A percentile compares a stretch with the other conserved stretches of the same genome.
phyloP scores from a whole-genome alignment of 1,140 invertebrate genomes.

The Zaprionus lachaisei region DNA sequence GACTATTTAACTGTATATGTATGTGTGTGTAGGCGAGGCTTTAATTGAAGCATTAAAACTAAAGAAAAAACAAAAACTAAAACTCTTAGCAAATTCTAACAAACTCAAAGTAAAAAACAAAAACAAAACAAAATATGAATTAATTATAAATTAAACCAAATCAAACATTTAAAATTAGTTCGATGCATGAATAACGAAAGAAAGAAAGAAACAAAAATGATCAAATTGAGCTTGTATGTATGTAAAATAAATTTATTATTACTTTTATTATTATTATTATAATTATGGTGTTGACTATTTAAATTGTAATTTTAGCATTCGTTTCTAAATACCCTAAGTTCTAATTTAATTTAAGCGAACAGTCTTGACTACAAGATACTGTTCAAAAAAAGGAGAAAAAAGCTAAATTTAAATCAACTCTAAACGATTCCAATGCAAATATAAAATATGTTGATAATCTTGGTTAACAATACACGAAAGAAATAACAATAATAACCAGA shows the following conservation, averaged over 20 bases:
- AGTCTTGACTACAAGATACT: conserved; percentile 27
- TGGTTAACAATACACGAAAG: conserved; percentile 56
- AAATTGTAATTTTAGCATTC: conserved; percentile 48
- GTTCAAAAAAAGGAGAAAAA: conserved; percentile 19
- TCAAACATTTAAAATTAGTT: conserved; percentile 78
- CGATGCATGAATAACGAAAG: conserved; percentile 39
- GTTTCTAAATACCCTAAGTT: conserved; percentile 62
- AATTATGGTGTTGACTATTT: conserved; percentile 54
- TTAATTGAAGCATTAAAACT: conserved; percentile 54
- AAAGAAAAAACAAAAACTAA: conserved; percentile 50
- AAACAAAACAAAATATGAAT: conserved; percentile 65
- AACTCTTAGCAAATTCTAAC: conserved; percentile 79
- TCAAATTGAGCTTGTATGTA: conserved; percentile 77
- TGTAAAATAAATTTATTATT: conserved; percentile 76
- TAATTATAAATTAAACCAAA: conserved; percentile 76
- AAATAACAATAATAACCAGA: conserved; percentile 40
- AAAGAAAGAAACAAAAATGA: conserved; percentile 30
- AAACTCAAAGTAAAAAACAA: conserved; percentile 71
- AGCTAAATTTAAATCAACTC: conserved; percentile 46
- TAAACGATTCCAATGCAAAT: conserved; percentile 44
- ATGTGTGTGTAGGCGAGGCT: conserved; percentile 71
- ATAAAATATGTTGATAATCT: conserved; percentile 44
- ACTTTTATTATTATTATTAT: conserved; percentile 56
- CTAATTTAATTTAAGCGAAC: conserved; percentile 40
- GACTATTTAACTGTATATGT: conserved; percentile 73